Evolutionary conservation across 1,140 invertebrate genomes (phyloP), one percentile per base, ranked within the genome.

Genomic region (Adelges cooleyi): DNA sequence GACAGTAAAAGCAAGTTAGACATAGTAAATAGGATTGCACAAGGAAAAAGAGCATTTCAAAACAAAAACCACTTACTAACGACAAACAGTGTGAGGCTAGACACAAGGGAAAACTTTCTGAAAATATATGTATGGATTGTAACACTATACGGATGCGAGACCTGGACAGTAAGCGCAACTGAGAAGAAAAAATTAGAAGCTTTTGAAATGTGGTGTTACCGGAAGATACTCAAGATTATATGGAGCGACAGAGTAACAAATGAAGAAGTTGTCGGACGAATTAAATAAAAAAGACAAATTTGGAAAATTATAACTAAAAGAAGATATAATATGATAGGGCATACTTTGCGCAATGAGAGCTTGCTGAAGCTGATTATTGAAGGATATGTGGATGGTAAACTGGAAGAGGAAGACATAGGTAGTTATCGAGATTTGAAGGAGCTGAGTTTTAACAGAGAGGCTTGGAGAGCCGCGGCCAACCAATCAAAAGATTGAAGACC

Each of bases 171-270:
- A 46, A 54, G 52, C 9, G 46, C 40, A 49, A 54, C 54, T 9
- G 53, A 56, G 40, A 42, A 67, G 44, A 52, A 46, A 52, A 52
- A 52, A 44, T 27, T 67, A 44, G 53, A 49, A 56, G 53, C 29
- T 48, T 56, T 67, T 42, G 53, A 66, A 54, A 59, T 66, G 51
- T 66, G 65, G 42, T 22, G 54, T 52, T 59, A 52, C 36, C 40
- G 52, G 20, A 67, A 40, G 18, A 27, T 65, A 48, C n/a, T 48
- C 27, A 48, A 48, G 42, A 67, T 48, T 33, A 36, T 18, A 54
- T 62, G 66, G 52, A 56, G 51, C 2, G 66, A 67, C 33, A 67
- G 29, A 49, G 44, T 56, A 17, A 67, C 22, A 29, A 67, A 67
- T 33, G 42, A 59, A 48, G 46, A 65, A 49, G 62, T 65, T 33